Evolutionary conservation across 2,797 vertebrate species (phyloP).

Genomic region (Rhyacichthys aspro): DNA sequence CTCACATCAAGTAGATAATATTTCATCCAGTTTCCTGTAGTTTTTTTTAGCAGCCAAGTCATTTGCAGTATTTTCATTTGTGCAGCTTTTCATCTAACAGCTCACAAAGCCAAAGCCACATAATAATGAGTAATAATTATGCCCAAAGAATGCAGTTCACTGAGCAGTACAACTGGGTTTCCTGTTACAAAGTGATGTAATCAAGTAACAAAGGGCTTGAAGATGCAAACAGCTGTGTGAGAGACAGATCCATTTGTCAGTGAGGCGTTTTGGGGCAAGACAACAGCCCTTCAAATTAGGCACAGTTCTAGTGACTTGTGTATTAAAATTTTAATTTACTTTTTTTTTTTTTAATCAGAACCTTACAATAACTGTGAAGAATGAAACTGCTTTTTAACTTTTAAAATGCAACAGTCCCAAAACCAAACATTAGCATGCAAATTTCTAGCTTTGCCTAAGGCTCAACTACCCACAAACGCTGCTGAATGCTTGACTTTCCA

Average conservation of each 20-base stretch:
- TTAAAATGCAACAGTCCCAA: no score
- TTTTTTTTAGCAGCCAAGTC: background rate
- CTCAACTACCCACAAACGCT: no score
- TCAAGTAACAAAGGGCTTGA: background rate
- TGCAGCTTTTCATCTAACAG: conserved; percentile 4
- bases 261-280: no score
- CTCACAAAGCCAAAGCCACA: conserved; percentile 4
- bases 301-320: no score
- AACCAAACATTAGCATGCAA: no score
- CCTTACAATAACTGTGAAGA: no score
- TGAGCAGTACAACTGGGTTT: background rate
- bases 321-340: no score
- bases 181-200: conserved; percentile 14
- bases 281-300: background rate
- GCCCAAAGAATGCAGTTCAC: conserved; percentile 8
- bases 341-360: no score
- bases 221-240: conserved; percentile 4
- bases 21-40: conserved; percentile 8
- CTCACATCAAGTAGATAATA: conserved; percentile 2
- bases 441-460: no score
- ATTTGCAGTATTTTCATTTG: background rate
- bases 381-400: no score
- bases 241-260: background rate
- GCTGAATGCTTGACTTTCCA: no score
- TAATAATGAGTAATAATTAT: conserved; percentile 10